Percentiles rank a stretch among this genome's conserved stretches.
These are phyloP conservation scores for Pogonognathellus flavescens DNA, from an alignment of 1,140 invertebrate species.

Conservation along the genomic window DNA sequence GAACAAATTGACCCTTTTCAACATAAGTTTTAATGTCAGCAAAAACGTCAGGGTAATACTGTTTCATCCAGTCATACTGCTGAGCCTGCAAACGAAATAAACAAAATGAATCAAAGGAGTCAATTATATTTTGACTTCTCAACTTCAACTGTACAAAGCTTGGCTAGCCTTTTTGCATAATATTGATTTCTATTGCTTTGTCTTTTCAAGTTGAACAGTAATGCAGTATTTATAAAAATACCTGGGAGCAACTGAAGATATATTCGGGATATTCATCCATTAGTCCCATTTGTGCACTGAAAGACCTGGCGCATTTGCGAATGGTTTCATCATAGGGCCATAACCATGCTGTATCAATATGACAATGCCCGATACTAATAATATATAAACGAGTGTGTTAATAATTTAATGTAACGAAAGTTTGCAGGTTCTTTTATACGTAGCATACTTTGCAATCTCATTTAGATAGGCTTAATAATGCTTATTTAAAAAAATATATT, in stretches of 20 bases:
- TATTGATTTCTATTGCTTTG: not conserved
- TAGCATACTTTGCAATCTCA: no score
- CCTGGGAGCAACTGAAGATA: slow-evolving; percentile 71
- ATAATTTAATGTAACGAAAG: no score
- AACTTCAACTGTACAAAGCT: no score
- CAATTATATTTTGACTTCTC: not conserved
- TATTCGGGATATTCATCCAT: slow-evolving; percentile 74
- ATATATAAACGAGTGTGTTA: no score
- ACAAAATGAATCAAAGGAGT: slow-evolving; percentile 15
- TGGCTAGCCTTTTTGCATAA: no score
- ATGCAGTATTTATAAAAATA: not conserved
- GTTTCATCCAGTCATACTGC: slow-evolving; percentile 74
- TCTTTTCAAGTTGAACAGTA: not conserved
- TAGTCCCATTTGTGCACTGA: slow-evolving; percentile 71
- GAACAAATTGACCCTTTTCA: slow-evolving; percentile 71
- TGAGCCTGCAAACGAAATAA: slow-evolving; percentile 71
- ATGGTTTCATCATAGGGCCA: slow-evolving; percentile 76
- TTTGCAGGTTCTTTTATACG: no score
- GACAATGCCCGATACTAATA: slow-evolving; percentile 73
- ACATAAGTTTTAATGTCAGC: slow-evolving; percentile 71
- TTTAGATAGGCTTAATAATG: no score
- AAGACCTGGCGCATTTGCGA: slow-evolving; percentile 74
- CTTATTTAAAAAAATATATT: no score
- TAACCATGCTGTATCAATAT: slow-evolving; percentile 75
- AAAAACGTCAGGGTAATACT: slow-evolving; percentile 72